Evolutionary conservation across 1,140 invertebrate genomes (phyloP), one percentile per base, ranked within the genome.

Genomic region (Calycopis cecrops): DNA sequence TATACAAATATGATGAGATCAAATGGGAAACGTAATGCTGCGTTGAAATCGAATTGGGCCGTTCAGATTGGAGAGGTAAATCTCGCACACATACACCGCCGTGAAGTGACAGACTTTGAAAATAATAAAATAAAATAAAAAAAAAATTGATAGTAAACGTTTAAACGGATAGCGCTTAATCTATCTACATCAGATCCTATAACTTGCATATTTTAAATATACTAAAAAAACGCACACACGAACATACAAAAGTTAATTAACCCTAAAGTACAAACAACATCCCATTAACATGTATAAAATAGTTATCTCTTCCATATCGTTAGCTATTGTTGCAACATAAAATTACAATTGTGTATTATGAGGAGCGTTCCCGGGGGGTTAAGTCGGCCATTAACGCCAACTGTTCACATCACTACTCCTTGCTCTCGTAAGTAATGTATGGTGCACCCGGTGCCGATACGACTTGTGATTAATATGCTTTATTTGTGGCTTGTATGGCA

Each of bases 371-470:
- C 65, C 68, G 59, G 53, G 68, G 71, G 62, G n/a, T n/a, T 67
- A 65, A 59, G 65, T 57, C 60, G 33, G 50, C 71, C 67, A 74
- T 74, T 74, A 74, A 65, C 71, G 69, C 71, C 71, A 74, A 71
- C 71, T 74, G 71, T 68, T 73, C 63, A 57, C 61, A 62, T 69
- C 67, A 54, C 49, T 58, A 17, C 57, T 63, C 60, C 59, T 66
- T 64, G 63, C 62, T 63, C 67, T 69, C 59, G 62, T 71, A 62
- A 71, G 21, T 28, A 28, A 14, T 74, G 69, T 67, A 74, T 69
- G 55, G 64, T 60, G 56, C 66, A 71, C 56, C 58, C 62, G 69
- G 66, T 55, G 55, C 61, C 58, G 60, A 54, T 60, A 60, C 55
- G 57, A 65, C 56, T 60, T 66, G 70, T 73, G 67, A 62, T 64